Percentiles rank a stretch among this genome's conserved stretches.
These are phyloP conservation scores for human DNA, from an alignment of 2,113 vertebrate species.

Conservation along the genomic window DNA sequence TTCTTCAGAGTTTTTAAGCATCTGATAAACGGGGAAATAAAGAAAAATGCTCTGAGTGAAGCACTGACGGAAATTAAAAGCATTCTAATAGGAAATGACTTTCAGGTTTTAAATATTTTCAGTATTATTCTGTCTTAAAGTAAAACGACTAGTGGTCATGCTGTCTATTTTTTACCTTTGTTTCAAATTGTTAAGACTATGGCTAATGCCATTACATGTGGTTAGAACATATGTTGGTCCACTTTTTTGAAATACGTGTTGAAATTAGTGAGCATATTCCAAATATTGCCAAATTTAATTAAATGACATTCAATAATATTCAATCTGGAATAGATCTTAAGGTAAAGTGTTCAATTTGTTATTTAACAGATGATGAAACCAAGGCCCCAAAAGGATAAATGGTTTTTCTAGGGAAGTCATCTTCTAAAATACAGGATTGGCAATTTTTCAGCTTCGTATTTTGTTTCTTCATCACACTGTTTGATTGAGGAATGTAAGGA, in stretches of 20 bases:
- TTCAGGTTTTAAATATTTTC: not conserved
- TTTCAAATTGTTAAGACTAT: not conserved
- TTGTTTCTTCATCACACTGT: not conserved
- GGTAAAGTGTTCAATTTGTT: not conserved
- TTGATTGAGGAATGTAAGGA: not conserved
- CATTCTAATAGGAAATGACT: not conserved
- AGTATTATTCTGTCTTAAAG: not conserved
- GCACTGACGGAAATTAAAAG: not conserved
- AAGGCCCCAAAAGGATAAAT: not conserved
- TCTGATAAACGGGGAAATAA: slow-evolving; percentile 67
- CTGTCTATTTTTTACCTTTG: not conserved
- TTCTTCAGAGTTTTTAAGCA: slow-evolving; percentile 73
- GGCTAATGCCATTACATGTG: not conserved
- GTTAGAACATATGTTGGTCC: not conserved
- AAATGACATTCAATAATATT: not conserved
- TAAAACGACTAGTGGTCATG: not conserved
- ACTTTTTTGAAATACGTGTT: not conserved
- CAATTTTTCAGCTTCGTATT: not conserved
- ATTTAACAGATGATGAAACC: not conserved
- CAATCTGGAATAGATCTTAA: not conserved
- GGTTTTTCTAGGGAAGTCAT: not conserved
- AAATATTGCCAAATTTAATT: not conserved
- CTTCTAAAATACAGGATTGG: not conserved
- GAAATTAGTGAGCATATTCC: not conserved
- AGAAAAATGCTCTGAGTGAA: not conserved